A percentile compares a stretch with the other conserved stretches of the same genome.
phyloP scores from a whole-genome alignment of 1,140 invertebrate genomes.

The Heliconius eleuchia region DNA sequence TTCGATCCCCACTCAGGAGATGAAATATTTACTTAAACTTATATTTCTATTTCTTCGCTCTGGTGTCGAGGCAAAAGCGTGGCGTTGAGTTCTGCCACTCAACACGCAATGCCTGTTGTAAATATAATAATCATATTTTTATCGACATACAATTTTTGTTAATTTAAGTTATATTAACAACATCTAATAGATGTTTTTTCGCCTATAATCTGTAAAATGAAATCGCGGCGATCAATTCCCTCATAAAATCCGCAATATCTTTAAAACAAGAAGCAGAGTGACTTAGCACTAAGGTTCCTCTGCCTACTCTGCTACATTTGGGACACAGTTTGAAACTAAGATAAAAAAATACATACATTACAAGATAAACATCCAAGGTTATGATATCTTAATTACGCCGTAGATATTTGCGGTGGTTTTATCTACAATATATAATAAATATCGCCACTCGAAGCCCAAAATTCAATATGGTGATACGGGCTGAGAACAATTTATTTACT shows the following conservation, averaged over 20 bases:
- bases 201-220: no score
- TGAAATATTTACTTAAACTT: no score
- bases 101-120: not conserved
- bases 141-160: not conserved
- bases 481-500: not conserved
- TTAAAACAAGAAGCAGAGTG: no score
- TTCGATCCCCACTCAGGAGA: no score
- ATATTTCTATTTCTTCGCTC: no score
- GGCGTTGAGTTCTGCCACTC: no score
- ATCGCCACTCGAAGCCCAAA: not conserved
- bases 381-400: not conserved
- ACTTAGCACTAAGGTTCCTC: no score
- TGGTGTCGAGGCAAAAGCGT: no score
- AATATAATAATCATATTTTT: not conserved
- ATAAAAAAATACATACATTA: not conserved
- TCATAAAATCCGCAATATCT: no score
- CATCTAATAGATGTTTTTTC: not conserved
- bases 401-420: not conserved
- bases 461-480: not conserved
- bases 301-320: not conserved
- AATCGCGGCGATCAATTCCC: no score
- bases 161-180: not conserved
- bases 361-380: conserved; percentile 3
- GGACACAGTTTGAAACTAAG: not conserved
- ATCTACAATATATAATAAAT: not conserved